Evolutionary conservation across 2,113 vertebrate species (phyloP).

Genomic region (Fulmarus glacialis): DNA sequence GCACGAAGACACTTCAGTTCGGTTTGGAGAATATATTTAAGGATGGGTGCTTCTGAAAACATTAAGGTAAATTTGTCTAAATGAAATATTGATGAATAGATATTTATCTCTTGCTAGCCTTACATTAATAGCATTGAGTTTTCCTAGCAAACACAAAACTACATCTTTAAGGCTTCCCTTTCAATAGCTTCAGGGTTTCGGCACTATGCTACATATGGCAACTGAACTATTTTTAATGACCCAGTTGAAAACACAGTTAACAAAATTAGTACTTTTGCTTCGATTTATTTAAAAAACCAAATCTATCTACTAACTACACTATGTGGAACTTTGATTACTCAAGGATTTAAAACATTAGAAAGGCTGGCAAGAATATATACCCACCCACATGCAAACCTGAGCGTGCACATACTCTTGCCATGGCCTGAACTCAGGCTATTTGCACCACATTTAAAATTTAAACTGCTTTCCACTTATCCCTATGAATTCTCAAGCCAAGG

Average conservation of each 20-base stretch:
- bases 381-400: background rate
- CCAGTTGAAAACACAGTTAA: constrained; percentile 9
- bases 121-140: background rate
- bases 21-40: constrained; percentile 4
- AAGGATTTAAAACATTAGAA: background rate
- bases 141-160: background rate
- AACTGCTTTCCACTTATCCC: background rate
- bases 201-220: background rate
- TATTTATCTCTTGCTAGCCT: background rate
- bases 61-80: constrained; percentile 3
- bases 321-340: background rate
- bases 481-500: background rate
- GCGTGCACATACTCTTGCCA: background rate
- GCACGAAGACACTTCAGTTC: background rate
- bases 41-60: background rate
- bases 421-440: background rate
- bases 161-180: background rate
- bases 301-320: background rate
- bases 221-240: constrained; percentile 18
- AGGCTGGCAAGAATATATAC: background rate
- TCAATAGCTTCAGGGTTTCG: background rate
- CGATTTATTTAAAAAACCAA: background rate
- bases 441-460: background rate
- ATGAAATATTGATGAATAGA: constrained; percentile 32
- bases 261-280: background rate